Evolutionary conservation across 2,113 vertebrate species (phyloP), one percentile per base, ranked within the genome.

Genomic region (Chroicocephalus ridibundus): DNA sequence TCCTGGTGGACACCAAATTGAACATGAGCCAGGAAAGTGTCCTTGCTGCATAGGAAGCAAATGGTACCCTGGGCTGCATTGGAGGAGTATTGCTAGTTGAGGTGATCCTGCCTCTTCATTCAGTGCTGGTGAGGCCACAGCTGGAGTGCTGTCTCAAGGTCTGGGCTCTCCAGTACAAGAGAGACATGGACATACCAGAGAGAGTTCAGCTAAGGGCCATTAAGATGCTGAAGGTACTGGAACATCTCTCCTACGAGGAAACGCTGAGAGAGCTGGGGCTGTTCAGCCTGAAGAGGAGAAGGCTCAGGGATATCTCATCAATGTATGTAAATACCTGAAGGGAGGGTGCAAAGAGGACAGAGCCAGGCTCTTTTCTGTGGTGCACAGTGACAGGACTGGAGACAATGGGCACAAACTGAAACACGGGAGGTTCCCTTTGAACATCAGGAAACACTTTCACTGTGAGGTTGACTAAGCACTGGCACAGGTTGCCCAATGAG

Each of bases 61-160:
- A 61, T 14, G 20, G n/a, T 70, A 6, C 26, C 25, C 55, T 47
- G 31, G 29, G 26, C 22, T 87, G 42, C 15, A 9, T 27, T 55
- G 18, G 17, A 29, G 27, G 10, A 64, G 12, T 13, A 5, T 3
- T 51, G 9, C 17, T 36, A 44, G 19, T 4, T 20, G 27, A 51
- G 29, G 55, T 70, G 27, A 71, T 76, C 25, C 32, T 61, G 27
- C 9, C 25, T 17, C 57, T 76, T 9, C 57, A 19, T 21, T 69
- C 13, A 31, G n/a, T 0, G 0, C 21, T 46, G 14, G 11, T 38
- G 27, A 69, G 49, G 42, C 29, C 32, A 29, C 15, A 49, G 9
- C 11, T 38, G 55, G 10, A 58, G 24, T 19, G 6, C 68, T 25
- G 8, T 34, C 62, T 25, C 31, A 20, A 31, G 14, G 6, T 47